Conservation (phyloP, 1,140 invertebrate species). For the Planococcus citri region DNA sequence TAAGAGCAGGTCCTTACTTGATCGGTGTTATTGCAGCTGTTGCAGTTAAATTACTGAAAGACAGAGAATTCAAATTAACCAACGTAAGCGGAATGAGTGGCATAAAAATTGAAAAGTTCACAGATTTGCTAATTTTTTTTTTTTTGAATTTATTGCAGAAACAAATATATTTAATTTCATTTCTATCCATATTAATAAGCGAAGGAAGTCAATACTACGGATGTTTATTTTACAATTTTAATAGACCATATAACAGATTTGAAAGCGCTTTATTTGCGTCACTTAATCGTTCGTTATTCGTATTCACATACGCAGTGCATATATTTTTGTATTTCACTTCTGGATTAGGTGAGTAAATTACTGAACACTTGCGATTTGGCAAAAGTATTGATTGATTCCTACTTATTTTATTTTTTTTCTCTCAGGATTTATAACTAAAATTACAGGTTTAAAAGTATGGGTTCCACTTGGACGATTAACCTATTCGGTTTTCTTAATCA, state of each 20-base stretch:
- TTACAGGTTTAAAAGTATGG: background rate
- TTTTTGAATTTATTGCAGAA: background rate
- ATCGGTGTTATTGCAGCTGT: slow-evolving; percentile 36
- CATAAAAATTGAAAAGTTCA: background rate
- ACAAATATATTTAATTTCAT: background rate
- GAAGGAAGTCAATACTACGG: slow-evolving; percentile 15
- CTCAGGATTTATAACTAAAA: background rate
- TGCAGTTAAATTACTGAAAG: slow-evolving; percentile 27
- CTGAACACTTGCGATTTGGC: background rate
- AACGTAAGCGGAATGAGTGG: no score
- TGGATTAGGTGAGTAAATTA: slow-evolving; percentile 22
- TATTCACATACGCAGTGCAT: slow-evolving; percentile 48
- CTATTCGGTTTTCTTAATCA: slow-evolving; percentile 27
- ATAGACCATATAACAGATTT: slow-evolving; percentile 27
- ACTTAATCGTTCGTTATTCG: slow-evolving; percentile 47
- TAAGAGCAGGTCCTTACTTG: slow-evolving; percentile 34
- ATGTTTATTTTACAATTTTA: slow-evolving; percentile 22
- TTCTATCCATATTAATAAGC: background rate
- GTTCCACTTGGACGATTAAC: slow-evolving; percentile 26
- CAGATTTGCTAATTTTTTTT: background rate
- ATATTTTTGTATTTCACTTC: slow-evolving; percentile 44
- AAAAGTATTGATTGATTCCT: background rate
- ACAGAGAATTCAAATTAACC: slow-evolving; percentile 29
- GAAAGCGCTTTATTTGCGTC: slow-evolving; percentile 47
- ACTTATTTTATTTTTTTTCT: background rate